Evolutionary conservation across 1,140 invertebrate species (phyloP).

Genomic region (Sinella curviseta): DNA sequence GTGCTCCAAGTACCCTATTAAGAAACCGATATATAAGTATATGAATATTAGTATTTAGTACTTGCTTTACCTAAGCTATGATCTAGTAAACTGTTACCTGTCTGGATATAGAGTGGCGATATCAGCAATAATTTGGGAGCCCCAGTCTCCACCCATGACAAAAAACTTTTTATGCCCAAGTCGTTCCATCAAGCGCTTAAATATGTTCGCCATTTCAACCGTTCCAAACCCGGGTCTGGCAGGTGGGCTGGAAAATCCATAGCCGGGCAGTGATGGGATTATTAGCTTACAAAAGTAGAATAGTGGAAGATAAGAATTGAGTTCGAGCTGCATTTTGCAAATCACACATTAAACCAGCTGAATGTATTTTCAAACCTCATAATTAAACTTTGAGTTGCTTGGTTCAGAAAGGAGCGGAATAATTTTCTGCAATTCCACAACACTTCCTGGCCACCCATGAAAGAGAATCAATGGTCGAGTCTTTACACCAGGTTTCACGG

Average conservation of each 20-base stretch:
- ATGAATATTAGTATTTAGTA: neutral
- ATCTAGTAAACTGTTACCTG: neutral
- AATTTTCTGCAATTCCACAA: constrained; percentile 60
- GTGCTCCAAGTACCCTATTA: neutral
- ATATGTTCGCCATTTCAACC: constrained; percentile 61
- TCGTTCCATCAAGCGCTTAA: constrained; percentile 81
- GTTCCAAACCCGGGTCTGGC: constrained; percentile 50
- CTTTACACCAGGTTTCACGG: constrained; percentile 62
- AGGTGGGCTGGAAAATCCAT: constrained; percentile 58
- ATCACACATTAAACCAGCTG: too few relatives aligned
- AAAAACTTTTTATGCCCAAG: constrained; percentile 75
- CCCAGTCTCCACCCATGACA: constrained; percentile 82
- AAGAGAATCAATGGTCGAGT: constrained; percentile 58
- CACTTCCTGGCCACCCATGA: constrained; percentile 64
- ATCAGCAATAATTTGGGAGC: constrained; percentile 63
- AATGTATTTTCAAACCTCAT: constrained; percentile 36
- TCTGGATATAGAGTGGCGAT: neutral
- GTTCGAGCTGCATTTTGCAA: constrained; percentile 60
- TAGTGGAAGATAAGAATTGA: too few relatives aligned
- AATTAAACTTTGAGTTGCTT: constrained; percentile 55
- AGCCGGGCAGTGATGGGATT: constrained; percentile 61
- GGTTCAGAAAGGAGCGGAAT: constrained; percentile 63
- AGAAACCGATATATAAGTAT: too few relatives aligned
- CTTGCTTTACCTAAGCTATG: neutral
- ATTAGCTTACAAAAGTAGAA: constrained; percentile 62